Conservation (phyloP, 2,888 invertebrate species). For the Linnaemya tessellans region DNA sequence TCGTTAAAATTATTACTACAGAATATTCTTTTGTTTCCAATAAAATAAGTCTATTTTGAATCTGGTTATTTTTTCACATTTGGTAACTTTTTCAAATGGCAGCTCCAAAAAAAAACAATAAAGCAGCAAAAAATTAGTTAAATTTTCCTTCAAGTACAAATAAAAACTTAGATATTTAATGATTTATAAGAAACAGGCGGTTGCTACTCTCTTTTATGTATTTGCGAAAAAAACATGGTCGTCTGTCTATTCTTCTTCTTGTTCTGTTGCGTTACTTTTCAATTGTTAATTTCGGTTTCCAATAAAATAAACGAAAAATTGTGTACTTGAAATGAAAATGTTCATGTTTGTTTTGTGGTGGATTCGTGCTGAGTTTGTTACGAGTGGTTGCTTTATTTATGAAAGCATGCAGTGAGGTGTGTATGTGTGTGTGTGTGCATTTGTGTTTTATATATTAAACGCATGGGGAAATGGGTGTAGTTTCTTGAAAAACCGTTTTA, state of each 20-base stretch:
- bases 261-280: slow-evolving; percentile 18
- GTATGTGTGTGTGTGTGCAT: not conserved
- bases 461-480: no score
- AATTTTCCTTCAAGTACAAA: slow-evolving; percentile 46
- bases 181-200: not conserved
- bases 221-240: slow-evolving; percentile 14
- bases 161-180: slow-evolving; percentile 50
- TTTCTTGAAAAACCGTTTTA: slow-evolving; percentile 1
- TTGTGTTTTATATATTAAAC: no score
- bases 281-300: slow-evolving; percentile 21
- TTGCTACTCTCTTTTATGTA: slow-evolving; percentile 11
- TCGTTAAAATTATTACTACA: no score
- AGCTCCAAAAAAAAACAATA: not conserved
- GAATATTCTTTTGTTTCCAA: no score
- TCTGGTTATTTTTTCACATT: no score
- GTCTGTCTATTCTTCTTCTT: not conserved
- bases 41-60: no score
- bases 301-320: slow-evolving; percentile 10
- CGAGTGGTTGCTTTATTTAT: not conserved
- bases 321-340: slow-evolving; percentile 29
- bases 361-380: not conserved
- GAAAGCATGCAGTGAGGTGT: not conserved
- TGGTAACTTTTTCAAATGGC: no score
- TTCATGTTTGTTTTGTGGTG: slow-evolving; percentile 11
- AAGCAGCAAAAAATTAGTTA: slow-evolving; percentile 21